Conservation (phyloP, 2,797 vertebrate genomes). For the Argyrosomus regius region DNA sequence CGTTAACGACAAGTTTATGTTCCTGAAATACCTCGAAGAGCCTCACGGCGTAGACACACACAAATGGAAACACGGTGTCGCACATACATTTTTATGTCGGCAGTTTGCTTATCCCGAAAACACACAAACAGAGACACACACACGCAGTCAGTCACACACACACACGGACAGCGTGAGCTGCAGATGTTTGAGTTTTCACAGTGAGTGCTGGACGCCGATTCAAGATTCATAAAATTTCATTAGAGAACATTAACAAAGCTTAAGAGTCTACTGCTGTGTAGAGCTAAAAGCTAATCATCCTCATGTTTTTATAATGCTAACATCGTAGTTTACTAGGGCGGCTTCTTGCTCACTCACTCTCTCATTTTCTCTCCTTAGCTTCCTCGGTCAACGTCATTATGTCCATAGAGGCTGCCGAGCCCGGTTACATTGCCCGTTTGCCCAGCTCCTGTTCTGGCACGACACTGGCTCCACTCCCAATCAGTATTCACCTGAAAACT, state of each 20-base stretch:
- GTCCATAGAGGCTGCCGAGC: no score
- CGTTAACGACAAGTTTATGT: slow-evolving; percentile 57
- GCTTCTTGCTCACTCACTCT: no score
- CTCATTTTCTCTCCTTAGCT: no score
- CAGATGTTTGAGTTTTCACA: slow-evolving; percentile 7
- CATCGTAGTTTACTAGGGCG: background rate
- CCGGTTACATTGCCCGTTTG: no score
- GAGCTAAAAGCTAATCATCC: slow-evolving; percentile 3
- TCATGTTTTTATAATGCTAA: background rate
- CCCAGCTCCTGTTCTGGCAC: no score
- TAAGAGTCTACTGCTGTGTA: no score
- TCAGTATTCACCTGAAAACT: no score
- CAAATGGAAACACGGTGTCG: slow-evolving; percentile 39
- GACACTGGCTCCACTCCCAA: no score
- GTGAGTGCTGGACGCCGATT: background rate
- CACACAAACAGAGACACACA: slow-evolving; percentile 23
- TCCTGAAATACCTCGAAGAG: slow-evolving; percentile 42
- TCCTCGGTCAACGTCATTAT: no score
- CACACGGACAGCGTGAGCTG: background rate
- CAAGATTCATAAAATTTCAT: no score
- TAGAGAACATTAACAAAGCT: no score
- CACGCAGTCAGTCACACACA: background rate
- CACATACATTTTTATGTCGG: slow-evolving; percentile 14
- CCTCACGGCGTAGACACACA: slow-evolving; percentile 24
- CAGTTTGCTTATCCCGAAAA: slow-evolving; percentile 21